phyloP scores from a whole-genome alignment of 2,888 invertebrate genomes.

The Brachypalpus laphriformis region DNA sequence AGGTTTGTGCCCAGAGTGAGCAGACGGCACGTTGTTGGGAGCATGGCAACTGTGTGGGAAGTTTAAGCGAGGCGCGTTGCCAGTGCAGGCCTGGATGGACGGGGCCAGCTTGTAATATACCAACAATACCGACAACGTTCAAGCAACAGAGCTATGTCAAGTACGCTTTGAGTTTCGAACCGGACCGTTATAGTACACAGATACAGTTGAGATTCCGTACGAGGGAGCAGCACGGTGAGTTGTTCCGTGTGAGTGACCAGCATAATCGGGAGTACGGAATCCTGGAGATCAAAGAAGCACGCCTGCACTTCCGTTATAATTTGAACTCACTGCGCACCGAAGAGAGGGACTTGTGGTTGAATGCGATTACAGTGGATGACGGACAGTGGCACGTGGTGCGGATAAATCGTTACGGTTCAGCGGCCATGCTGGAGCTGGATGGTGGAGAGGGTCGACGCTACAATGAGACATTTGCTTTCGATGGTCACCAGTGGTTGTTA shows the following conservation, averaged over 20 bases:
- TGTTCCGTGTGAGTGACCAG: constrained; percentile 96
- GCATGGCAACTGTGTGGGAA: constrained; percentile 96
- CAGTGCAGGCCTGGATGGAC: constrained; percentile 98
- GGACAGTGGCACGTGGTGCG: constrained; percentile 98
- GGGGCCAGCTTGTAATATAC: constrained; percentile 93
- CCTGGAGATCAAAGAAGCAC: constrained; percentile 94
- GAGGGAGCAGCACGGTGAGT: constrained; percentile 94
- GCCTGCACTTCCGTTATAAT: constrained; percentile 95
- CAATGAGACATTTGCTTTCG: constrained; percentile 95
- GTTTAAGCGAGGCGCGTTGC: constrained; percentile 94
- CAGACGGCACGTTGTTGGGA: constrained; percentile 94
- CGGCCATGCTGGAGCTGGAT: constrained; percentile 95
- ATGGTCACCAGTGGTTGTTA: constrained; percentile 95
- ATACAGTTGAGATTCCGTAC: constrained; percentile 97
- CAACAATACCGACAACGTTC: constrained; percentile 95
- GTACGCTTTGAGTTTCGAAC: constrained; percentile 96
- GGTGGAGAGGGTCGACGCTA: constrained; percentile 97
- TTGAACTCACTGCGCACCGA: constrained; percentile 95
- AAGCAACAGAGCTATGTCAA: constrained; percentile 98
- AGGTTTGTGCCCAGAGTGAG: constrained; percentile 94
- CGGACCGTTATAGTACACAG: constrained; percentile 95
- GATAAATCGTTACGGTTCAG: constrained; percentile 95
- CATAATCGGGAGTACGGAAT: constrained; percentile 97
- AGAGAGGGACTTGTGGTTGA: constrained; percentile 94
- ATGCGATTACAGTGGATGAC: constrained; percentile 95